Evolutionary conservation across 2,888 invertebrate genomes (phyloP).

Genomic region (Alcis repandata): DNA sequence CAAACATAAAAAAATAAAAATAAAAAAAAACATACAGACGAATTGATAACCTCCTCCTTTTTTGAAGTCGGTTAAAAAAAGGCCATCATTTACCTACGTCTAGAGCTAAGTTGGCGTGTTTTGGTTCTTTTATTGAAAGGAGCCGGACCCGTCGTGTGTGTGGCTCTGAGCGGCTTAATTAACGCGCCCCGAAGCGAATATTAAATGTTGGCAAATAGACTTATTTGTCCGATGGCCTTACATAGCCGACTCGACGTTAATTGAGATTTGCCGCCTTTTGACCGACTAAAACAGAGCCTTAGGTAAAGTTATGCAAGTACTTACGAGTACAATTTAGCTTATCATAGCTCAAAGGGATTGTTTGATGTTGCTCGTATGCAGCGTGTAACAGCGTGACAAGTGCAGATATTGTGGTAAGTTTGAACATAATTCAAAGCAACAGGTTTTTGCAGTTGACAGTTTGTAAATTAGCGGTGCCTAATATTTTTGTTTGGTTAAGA

Average conservation of each 20-base stretch:
- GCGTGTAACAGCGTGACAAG: conserved; percentile 23
- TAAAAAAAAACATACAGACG: too few species aligned
- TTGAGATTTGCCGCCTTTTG: conserved; percentile 59
- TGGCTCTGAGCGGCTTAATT: conserved; percentile 70
- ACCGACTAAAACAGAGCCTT: conserved; percentile 9
- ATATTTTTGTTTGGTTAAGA: not conserved
- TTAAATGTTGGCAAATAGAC: conserved; percentile 80
- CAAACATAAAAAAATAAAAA: too few species aligned
- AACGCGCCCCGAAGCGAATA: conserved; percentile 76
- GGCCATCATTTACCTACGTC: not conserved
- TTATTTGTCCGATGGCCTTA: conserved; percentile 70
- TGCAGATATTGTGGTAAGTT: conserved; percentile 23
- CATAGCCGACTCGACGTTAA: conserved; percentile 58
- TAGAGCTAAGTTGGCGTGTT: conserved; percentile 36
- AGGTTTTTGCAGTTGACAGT: conserved; percentile 10
- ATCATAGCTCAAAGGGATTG: conserved; percentile 3
- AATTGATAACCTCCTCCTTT: too few species aligned
- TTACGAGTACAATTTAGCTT: too few species aligned
- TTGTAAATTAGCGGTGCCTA: not conserved
- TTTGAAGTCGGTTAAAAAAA: too few species aligned
- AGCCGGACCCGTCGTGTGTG: conserved; percentile 9
- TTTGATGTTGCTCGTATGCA: conserved; percentile 17
- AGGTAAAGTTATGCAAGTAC: not conserved
- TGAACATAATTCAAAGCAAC: conserved; percentile 17
- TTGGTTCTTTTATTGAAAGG: conserved; percentile 59